Percentiles rank a stretch among this genome's conserved stretches.
These are phyloP conservation scores for Loripinus fragilis DNA, from an alignment of 2,888 invertebrate genomes.

Conservation along the genomic window DNA sequence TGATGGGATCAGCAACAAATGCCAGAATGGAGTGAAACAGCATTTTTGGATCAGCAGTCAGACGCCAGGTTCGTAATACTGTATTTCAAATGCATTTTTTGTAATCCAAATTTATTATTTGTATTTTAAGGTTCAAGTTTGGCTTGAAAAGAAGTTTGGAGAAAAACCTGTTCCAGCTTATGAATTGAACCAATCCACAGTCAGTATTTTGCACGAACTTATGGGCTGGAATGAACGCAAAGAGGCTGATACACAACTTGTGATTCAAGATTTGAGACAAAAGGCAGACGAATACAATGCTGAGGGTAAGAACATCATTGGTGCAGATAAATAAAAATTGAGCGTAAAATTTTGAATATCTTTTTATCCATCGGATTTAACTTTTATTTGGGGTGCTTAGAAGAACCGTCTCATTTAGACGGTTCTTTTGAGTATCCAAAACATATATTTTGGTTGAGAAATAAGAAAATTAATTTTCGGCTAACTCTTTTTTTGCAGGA, in stretches of 20 bases:
- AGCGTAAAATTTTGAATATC: too few relatives aligned
- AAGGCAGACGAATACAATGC: slow-evolving; percentile 73
- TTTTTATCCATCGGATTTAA: too few relatives aligned
- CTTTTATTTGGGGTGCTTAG: too few relatives aligned
- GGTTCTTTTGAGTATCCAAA: too few relatives aligned
- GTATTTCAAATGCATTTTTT: background rate
- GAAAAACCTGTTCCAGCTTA: slow-evolving; percentile 72
- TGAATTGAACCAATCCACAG: slow-evolving; percentile 71
- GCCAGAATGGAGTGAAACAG: too few relatives aligned
- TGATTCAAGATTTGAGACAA: slow-evolving; percentile 72
- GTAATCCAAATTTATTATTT: background rate
- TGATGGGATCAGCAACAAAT: too few relatives aligned
- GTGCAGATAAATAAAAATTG: too few relatives aligned
- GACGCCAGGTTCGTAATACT: background rate
- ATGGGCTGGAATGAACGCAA: slow-evolving; percentile 65
- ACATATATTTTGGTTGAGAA: too few relatives aligned
- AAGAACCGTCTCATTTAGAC: too few relatives aligned
- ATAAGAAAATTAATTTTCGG: too few relatives aligned
- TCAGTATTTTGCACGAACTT: slow-evolving; percentile 64
- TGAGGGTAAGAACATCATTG: slow-evolving; percentile 73
- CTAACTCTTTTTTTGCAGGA: too few relatives aligned
- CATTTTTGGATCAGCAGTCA: background rate
- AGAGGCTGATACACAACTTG: slow-evolving; percentile 64
- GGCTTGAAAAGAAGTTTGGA: slow-evolving; percentile 73
- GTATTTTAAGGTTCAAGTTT: slow-evolving; percentile 65